Conservation (phyloP, 2,797 vertebrate species). For the Artibeus jamaicensis region DNA sequence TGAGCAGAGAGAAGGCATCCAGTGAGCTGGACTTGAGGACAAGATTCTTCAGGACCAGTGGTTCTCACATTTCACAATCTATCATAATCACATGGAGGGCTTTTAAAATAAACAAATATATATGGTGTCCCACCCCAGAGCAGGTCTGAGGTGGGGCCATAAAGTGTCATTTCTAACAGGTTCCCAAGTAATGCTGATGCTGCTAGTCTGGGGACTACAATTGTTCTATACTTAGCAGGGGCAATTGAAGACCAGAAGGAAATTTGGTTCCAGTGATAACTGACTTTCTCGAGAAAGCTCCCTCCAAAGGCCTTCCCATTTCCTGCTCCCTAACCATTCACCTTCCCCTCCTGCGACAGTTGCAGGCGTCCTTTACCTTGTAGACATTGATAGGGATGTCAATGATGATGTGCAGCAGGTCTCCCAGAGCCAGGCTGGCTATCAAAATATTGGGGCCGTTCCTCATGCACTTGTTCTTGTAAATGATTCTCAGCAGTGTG, state of each 20-base stretch:
- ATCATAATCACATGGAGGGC: neutral
- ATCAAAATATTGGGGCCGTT: constrained; percentile 94
- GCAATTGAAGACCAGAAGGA: neutral
- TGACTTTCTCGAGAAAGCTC: neutral
- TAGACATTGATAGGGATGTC: constrained; percentile 94
- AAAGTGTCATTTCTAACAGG: neutral
- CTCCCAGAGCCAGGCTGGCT: constrained; percentile 92
- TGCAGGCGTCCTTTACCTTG: constrained; percentile 84
- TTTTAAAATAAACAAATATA: neutral
- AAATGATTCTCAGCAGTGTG: constrained; percentile 92
- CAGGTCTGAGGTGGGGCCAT: neutral
- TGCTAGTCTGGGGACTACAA: neutral
- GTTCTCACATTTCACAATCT: neutral
- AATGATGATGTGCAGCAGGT: constrained; percentile 92
- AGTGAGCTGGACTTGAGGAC: neutral
- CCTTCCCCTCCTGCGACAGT: neutral
- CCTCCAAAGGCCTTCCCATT: neutral
- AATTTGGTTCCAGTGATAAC: neutral
- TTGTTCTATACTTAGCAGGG: neutral
- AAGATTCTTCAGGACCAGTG: neutral
- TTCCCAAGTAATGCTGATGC: neutral
- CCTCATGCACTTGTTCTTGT: constrained; percentile 93
- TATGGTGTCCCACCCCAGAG: neutral
- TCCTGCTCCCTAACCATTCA: neutral
- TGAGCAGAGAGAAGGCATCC: neutral